Percentiles rank a stretch among this genome's conserved stretches.
Evolutionary conservation across 2,888 invertebrate genomes (phyloP).

Genomic region (Dicranocentrus wangi): DNA sequence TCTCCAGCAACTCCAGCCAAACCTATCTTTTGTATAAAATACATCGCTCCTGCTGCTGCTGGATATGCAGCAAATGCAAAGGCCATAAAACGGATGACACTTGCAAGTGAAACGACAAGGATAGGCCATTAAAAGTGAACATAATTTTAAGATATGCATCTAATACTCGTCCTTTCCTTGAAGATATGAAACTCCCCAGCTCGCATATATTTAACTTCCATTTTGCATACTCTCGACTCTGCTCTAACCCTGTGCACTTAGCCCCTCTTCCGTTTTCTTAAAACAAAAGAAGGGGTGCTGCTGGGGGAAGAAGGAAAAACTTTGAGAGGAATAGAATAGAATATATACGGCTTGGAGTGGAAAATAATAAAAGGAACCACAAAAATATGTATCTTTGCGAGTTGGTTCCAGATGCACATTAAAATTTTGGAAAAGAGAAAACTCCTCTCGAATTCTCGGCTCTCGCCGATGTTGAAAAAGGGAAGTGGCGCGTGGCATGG

Average conservation of each 20-base stretch:
- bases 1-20: too few species aligned
- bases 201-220: not conserved
- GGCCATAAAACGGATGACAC: constrained; percentile 55
- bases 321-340: not conserved
- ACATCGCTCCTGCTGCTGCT: not conserved
- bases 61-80: constrained; percentile 7
- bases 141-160: constrained; percentile 55
- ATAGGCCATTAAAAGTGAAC: constrained; percentile 52
- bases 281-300: not conserved
- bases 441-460: not conserved
- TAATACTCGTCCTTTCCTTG: constrained; percentile 43
- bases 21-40: too few species aligned
- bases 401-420: not conserved
- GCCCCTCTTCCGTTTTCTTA: constrained; percentile 1
- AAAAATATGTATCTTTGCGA: constrained; percentile 17
- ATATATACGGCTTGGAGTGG: not conserved
- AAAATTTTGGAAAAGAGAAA: too few species aligned
- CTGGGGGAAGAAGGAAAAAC: constrained; percentile 5
- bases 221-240: constrained; percentile 1
- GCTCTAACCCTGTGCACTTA: not conserved
- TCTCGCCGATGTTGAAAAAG: constrained; percentile 20
- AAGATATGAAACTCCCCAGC: not conserved
- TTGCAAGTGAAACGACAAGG: constrained; percentile 52
- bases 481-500: constrained; percentile 50
- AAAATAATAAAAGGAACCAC: constrained; percentile 29